Percentiles rank a stretch among this genome's conserved stretches.
Evolutionary conservation across 2,113 vertebrate genomes (phyloP).

Genomic region (Carlito syrichta): DNA sequence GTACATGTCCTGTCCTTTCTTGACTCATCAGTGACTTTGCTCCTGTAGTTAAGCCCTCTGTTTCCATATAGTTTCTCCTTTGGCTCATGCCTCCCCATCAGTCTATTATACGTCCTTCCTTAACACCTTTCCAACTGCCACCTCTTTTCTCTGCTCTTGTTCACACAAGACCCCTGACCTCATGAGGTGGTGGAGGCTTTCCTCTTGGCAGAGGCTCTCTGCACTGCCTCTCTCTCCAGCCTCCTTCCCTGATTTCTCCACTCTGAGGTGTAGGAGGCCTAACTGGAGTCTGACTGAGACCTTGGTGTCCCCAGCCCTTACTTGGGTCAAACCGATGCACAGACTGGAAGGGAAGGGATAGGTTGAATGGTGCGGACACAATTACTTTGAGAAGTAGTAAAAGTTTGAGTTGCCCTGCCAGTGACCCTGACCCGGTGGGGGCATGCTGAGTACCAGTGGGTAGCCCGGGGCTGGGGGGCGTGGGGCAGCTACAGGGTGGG

Average conservation of each 20-base stretch:
- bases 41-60: background rate
- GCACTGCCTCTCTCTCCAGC: background rate
- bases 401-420: background rate
- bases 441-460: background rate
- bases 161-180: background rate
- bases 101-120: background rate
- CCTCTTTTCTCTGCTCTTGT: background rate
- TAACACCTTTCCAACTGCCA: too few species aligned
- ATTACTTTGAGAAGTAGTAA: background rate
- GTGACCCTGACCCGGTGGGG: accelerated
- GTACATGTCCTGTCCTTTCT: background rate
- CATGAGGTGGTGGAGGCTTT: background rate
- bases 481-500: background rate
- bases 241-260: background rate
- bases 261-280: background rate
- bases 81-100: background rate
- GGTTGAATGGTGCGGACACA: too few species aligned
- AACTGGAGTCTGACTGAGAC: background rate
- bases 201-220: background rate
- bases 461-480: accelerated
- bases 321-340: background rate
- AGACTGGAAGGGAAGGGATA: background rate
- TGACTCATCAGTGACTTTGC: background rate
- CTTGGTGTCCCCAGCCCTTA: accelerated
- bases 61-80: background rate